phyloP scores from a whole-genome alignment of 2,888 invertebrate genomes.

The Pseudococcus viburni region DNA sequence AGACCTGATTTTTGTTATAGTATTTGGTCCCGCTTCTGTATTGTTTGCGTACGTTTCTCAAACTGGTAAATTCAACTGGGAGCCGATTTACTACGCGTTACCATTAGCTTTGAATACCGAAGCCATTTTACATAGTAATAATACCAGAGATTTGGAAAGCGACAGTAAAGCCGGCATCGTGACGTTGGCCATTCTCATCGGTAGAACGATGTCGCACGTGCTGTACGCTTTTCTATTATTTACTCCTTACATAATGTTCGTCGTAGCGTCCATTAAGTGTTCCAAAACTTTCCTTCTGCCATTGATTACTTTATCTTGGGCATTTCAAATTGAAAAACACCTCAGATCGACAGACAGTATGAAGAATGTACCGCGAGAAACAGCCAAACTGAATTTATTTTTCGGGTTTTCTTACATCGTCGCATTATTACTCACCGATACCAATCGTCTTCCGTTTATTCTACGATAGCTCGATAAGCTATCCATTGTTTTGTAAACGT shows the following conservation, averaged over 20 bases:
- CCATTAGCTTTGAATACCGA: constrained; percentile 95
- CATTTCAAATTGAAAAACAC: constrained; percentile 91
- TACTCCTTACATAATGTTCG: constrained; percentile 90
- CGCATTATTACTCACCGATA: constrained; percentile 77
- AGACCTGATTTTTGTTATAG: constrained; percentile 90
- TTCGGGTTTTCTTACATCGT: constrained; percentile 92
- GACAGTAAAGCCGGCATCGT: constrained; percentile 93
- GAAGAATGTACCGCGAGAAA: constrained; percentile 87
- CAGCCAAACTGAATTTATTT: constrained; percentile 91
- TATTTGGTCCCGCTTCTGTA: constrained; percentile 95
- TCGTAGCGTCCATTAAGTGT: constrained; percentile 87
- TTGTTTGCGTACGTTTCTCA: constrained; percentile 94
- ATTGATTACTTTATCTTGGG: constrained; percentile 86
- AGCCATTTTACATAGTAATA: constrained; percentile 95
- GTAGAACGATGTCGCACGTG: constrained; percentile 91
- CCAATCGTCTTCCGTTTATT: constrained; percentile 69
- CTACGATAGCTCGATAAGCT: constrained; percentile 49
- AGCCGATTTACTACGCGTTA: constrained; percentile 92
- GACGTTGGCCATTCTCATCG: constrained; percentile 93
- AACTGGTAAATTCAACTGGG: constrained; percentile 91
- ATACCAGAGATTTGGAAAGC: constrained; percentile 90
- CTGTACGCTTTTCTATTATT: constrained; percentile 91
- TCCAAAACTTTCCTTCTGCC: constrained; percentile 92
- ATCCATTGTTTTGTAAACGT: background rate
- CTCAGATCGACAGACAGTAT: constrained; percentile 86